A percentile compares a stretch with the other conserved stretches of the same genome.
Conservation (phyloP, 2,888 invertebrate genomes). For the Melipona beecheii region DNA sequence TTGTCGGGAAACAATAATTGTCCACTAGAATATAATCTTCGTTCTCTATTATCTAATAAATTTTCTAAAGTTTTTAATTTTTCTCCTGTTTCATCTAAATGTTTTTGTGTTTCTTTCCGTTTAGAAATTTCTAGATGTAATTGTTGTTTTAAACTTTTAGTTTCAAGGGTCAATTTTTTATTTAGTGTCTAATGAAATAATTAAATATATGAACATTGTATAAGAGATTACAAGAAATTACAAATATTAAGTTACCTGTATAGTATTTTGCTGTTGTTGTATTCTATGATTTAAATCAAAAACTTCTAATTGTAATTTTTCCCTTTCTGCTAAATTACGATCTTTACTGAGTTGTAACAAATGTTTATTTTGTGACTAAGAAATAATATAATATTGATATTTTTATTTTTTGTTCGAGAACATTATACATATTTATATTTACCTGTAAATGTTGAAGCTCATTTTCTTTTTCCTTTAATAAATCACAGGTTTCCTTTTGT, state of each 20-base stretch:
- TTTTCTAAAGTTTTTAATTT: conserved; percentile 87
- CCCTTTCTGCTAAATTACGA: conserved; percentile 90
- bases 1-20: conserved; percentile 73
- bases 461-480: conserved; percentile 89
- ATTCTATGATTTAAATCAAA: conserved; percentile 82
- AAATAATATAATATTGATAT: conserved; percentile 26
- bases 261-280: conserved; percentile 82
- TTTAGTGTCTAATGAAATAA: conserved; percentile 85
- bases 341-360: conserved; percentile 90
- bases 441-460: conserved; percentile 87
- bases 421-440: conserved; percentile 31
- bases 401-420: background rate
- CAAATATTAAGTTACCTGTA: conserved; percentile 77
- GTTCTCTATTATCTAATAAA: conserved; percentile 86
- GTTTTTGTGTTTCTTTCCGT: conserved; percentile 89
- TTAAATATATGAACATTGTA: background rate
- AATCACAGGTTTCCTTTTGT: conserved; percentile 87
- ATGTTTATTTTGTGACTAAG: conserved; percentile 88
- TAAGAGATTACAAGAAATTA: background rate
- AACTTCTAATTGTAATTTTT: conserved; percentile 88
- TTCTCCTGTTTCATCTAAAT: conserved; percentile 87
- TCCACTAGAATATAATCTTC: conserved; percentile 76
- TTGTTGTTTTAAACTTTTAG: conserved; percentile 90
- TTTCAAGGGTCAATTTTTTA: conserved; percentile 89
- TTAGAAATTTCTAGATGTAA: conserved; percentile 89